A percentile compares a stretch with the other conserved stretches of the same genome.
phyloP scores from a whole-genome alignment of 2,797 vertebrate species.

The Intellagama lesueurii region DNA sequence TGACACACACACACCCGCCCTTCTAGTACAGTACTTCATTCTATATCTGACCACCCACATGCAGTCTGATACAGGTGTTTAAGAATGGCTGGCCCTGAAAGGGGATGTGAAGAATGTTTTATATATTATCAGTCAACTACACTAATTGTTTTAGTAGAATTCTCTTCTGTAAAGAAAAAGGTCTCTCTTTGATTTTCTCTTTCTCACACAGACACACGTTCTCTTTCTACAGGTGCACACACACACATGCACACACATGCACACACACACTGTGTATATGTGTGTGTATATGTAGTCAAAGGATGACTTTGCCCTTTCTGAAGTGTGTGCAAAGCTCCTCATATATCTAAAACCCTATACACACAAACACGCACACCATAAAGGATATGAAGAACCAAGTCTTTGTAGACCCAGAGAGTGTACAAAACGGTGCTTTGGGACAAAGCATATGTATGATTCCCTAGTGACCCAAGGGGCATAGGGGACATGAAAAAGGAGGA shows the following conservation, averaged over 20 bases:
- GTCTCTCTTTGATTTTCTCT: not conserved
- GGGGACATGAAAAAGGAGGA: not conserved
- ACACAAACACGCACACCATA: not conserved
- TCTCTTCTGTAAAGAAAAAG: not conserved
- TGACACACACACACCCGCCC: not conserved
- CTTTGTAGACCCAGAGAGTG: not conserved
- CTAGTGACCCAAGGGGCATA: not conserved
- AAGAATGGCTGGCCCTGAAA: not conserved
- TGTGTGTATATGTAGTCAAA: not conserved
- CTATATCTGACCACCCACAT: not conserved
- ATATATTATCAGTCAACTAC: not conserved
- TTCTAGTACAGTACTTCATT: not conserved
- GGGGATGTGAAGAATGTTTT: not conserved
- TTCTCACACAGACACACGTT: too few relatives aligned
- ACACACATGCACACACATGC: too few relatives aligned
- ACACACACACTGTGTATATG: too few relatives aligned
- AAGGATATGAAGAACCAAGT: not conserved
- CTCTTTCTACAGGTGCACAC: too few relatives aligned
- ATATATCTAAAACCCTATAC: not conserved
- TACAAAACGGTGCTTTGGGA: not conserved
- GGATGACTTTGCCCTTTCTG: not conserved
- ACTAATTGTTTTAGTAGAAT: not conserved
- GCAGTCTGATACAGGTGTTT: not conserved
- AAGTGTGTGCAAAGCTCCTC: not conserved
- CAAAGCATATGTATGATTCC: not conserved